These are phyloP conservation scores for Trissoscelio sp. DNA, from an alignment of 2,888 invertebrate genomes.

Conservation along the genomic window DNA sequence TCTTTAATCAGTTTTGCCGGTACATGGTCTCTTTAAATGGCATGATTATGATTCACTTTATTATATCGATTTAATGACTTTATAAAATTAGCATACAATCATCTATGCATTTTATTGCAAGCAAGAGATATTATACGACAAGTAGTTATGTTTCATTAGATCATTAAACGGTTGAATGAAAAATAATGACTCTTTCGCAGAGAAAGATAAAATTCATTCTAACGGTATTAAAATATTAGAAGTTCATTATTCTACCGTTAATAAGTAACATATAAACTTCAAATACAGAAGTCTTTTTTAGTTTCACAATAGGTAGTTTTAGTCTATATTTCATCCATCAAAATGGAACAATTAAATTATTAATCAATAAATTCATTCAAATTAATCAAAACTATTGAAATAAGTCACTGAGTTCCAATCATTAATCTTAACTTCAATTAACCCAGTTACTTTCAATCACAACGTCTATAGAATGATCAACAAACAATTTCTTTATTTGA, in stretches of 20 bases:
- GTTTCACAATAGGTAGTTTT: no score
- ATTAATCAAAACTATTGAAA: slow-evolving; percentile 1
- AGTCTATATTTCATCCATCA: no score
- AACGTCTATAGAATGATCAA: no score
- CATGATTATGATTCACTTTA: slow-evolving; percentile 31
- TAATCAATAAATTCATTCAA: slow-evolving; percentile 15
- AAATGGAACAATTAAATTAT: background rate
- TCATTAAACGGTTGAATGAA: slow-evolving; percentile 26
- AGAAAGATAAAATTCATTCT: slow-evolving; percentile 17
- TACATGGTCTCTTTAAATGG: slow-evolving; percentile 12
- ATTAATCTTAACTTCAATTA: background rate
- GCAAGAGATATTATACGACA: slow-evolving; percentile 25
- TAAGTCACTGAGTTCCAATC: background rate
- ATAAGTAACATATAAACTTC: slow-evolving; percentile 4
- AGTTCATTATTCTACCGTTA: slow-evolving; percentile 20
- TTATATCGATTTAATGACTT: slow-evolving; percentile 42
- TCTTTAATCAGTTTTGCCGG: slow-evolving; percentile 14
- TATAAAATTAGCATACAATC: slow-evolving; percentile 53
- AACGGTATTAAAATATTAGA: slow-evolving; percentile 37
- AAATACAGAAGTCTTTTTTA: slow-evolving; percentile 10
- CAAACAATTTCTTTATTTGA: no score
- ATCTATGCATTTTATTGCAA: slow-evolving; percentile 31
- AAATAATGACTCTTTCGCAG: slow-evolving; percentile 18
- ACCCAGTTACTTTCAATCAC: slow-evolving; percentile 14
- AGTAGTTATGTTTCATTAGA: slow-evolving; percentile 39